Evolutionary conservation across 2,888 invertebrate species (phyloP).

Genomic region (Elgonia sp.): DNA sequence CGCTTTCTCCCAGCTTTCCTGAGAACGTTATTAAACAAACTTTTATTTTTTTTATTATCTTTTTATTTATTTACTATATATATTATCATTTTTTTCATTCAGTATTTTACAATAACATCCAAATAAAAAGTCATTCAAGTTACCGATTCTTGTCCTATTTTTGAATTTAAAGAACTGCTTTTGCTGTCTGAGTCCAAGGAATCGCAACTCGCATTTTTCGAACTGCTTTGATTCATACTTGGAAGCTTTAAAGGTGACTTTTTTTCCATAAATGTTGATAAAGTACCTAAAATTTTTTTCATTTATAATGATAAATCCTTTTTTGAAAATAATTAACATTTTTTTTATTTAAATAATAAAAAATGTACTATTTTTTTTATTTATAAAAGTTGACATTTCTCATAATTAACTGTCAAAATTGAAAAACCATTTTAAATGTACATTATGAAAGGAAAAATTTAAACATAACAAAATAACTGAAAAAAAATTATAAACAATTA

Average conservation of each 20-base stretch:
- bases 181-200: constrained; percentile 95
- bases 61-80: not conserved
- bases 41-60: not conserved
- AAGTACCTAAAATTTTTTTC: not conserved
- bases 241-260: constrained; percentile 90
- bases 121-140: constrained; percentile 78
- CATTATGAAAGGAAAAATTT: too few species aligned
- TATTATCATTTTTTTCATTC: not conserved
- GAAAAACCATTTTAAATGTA: too few species aligned
- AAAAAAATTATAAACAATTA: too few species aligned
- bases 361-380: too few species aligned
- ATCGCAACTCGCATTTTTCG: constrained; percentile 93
- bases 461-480: too few species aligned
- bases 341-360: too few species aligned
- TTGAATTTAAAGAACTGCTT: constrained; percentile 94
- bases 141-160: constrained; percentile 94
- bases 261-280: constrained; percentile 88
- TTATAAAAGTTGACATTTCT: too few species aligned
- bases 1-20: constrained; percentile 89
- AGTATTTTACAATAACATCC: too few species aligned
- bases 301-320: too few species aligned
- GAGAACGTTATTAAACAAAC: constrained; percentile 47
- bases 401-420: too few species aligned
- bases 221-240: constrained; percentile 90
- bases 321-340: too few species aligned